These are phyloP conservation scores for Amphipoea oculea DNA, from an alignment of 2,888 invertebrate genomes.

Conservation along the genomic window DNA sequence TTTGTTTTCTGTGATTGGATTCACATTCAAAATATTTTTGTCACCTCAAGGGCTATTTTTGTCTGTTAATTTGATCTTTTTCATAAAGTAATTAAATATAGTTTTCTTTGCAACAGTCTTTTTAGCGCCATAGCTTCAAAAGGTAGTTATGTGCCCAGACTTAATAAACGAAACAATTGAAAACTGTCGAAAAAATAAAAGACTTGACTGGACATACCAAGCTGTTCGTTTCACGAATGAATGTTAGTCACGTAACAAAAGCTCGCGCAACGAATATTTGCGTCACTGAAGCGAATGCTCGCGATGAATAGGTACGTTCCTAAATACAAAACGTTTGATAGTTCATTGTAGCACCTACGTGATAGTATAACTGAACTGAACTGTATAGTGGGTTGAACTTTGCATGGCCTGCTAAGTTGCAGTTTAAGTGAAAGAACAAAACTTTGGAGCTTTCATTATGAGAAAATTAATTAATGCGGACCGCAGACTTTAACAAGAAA, in stretches of 20 bases:
- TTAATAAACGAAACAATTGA: not conserved
- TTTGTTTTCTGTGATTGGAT: not conserved
- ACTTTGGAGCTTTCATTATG: constrained; percentile 7
- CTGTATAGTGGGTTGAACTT: no score
- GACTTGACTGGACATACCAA: not conserved
- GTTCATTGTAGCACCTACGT: not conserved
- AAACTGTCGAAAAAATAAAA: not conserved
- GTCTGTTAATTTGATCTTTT: not conserved
- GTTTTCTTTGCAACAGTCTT: not conserved
- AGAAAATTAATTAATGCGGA: constrained; percentile 1
- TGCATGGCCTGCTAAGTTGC: not conserved
- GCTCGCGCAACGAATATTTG: not conserved
- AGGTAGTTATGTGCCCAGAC: not conserved
- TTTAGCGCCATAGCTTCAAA: not conserved
- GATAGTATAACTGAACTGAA: no score
- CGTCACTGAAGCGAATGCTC: not conserved
- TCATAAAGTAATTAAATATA: not conserved
- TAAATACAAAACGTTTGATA: not conserved
- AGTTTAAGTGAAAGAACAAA: not conserved
- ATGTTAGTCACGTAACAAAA: not conserved
- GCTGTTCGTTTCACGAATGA: not conserved
- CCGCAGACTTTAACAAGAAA: not conserved
- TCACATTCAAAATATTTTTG: not conserved
- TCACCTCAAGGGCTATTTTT: not conserved
- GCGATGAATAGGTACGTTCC: not conserved